Evolutionary conservation across 2,113 vertebrate genomes (phyloP), one percentile per base, ranked within the genome.

Genomic region (Garra rufa): DNA sequence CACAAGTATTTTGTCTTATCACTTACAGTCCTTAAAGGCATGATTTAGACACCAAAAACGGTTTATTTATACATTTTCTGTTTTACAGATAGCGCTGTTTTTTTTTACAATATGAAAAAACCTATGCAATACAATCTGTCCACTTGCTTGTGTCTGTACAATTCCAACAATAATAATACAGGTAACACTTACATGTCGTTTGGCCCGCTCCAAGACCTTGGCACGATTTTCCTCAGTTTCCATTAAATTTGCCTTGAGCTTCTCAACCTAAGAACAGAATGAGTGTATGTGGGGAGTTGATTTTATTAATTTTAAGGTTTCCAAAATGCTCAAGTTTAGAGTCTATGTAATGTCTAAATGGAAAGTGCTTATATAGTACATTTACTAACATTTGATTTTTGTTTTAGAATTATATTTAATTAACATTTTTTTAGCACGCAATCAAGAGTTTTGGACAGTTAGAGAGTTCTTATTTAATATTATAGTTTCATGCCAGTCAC

Each of bases 121-220:
- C 34, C 34, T 34, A 34, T 34, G 34, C 34, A 34, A 34, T 34
- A 34, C 34, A 34, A 34, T 34, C 3, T 5, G 5, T 34, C 34
- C 3, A 34, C 34, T 4, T 34, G 34, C 34, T 34, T 34, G 34
- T 5, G 17, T 52, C 50, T 55, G 52, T 55, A 55, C 19, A 21
- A 55, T 21, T 55, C 21, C 13, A 52, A 19, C 17, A 41, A 38
- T 28, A 28, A 5, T 30, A 65, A 26, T 30, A n/a, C 57, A 34
- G 43, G 52, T 15, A 14, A 24, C 4, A 83, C 92, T 93, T 87
- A 94, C 95, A 3, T 94, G 92, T 94, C 93, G 91, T 86, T 95
- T 94, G 13, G 94, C 94, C 85, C 93, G 88, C 0, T 95, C 94
- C 2, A 95, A 88, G 14, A 95, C 89, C 85, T 91, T 93, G 0